Conservation (phyloP, 1,140 invertebrate genomes). For the Sminthurinus signatus region DNA sequence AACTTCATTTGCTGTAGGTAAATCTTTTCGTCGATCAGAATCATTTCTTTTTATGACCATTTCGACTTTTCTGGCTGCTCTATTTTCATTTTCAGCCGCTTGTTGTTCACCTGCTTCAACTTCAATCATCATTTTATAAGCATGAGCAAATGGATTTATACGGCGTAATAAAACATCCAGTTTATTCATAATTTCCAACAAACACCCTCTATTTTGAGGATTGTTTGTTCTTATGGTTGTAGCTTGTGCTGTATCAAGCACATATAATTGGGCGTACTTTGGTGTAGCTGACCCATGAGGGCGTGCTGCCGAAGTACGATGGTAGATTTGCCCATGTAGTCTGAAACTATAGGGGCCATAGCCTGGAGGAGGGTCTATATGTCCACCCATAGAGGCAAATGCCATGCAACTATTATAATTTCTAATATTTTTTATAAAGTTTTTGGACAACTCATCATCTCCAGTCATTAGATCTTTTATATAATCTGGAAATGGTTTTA, state of each 20-base stretch:
- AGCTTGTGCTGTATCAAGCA: slow-evolving; percentile 10
- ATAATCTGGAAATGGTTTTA: not conserved
- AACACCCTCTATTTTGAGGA: not conserved
- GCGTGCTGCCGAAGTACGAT: slow-evolving; percentile 33
- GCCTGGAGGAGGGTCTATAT: not conserved
- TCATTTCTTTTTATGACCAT: slow-evolving; percentile 6
- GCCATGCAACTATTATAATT: slow-evolving; percentile 41
- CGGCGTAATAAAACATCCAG: not conserved
- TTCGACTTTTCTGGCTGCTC: not conserved
- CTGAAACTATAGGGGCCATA: slow-evolving; percentile 48
- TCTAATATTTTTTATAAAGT: slow-evolving; percentile 42
- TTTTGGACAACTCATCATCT: slow-evolving; percentile 18
- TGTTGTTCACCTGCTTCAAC: not conserved
- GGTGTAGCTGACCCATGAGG: not conserved
- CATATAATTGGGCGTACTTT: slow-evolving; percentile 8
- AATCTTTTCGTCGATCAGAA: slow-evolving; percentile 6
- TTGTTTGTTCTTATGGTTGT: not conserved
- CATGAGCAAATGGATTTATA: slow-evolving; percentile 14
- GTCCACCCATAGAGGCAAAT: slow-evolving; percentile 42
- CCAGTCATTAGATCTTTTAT: slow-evolving; percentile 6
- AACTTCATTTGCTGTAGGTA: slow-evolving; percentile 42
- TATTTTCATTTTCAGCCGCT: not conserved
- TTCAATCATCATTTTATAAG: slow-evolving; percentile 19
- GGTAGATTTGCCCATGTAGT: slow-evolving; percentile 50
- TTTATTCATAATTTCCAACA: not conserved